phyloP scores from a whole-genome alignment of 1,140 invertebrate genomes.

The Heliconius hermathena region DNA sequence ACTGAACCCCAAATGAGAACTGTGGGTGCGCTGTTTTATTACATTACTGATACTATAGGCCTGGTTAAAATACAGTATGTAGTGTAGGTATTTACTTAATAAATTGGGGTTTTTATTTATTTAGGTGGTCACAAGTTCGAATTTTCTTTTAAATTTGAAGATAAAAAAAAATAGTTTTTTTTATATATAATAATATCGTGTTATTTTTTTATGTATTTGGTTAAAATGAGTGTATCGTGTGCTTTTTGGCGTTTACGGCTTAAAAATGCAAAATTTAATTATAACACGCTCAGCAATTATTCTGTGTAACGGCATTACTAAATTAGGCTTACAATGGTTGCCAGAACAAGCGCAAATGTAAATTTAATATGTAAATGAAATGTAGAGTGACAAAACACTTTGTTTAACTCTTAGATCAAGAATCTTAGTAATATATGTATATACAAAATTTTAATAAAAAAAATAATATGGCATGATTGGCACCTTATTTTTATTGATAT shows the following conservation, averaged over 20 bases:
- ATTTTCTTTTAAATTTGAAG: neutral
- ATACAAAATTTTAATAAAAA: neutral
- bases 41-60: constrained; percentile 22
- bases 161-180: no score
- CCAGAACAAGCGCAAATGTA: neutral
- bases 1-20: constrained; percentile 32
- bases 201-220: no score
- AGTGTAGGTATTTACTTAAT: neutral
- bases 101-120: neutral
- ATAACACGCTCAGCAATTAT: neutral
- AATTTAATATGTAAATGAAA: neutral
- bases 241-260: neutral
- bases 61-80: neutral
- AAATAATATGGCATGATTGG: neutral
- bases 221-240: neutral
- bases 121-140: no score
- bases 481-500: no score
- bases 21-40: constrained; percentile 28
- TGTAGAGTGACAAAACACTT: no score
- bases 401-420: no score
- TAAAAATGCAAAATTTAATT: constrained; percentile 11
- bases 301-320: constrained; percentile 8
- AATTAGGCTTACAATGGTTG: constrained; percentile 8
- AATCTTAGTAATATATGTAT: no score
- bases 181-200: no score